These are phyloP conservation scores for Dryomyza anilis DNA, from an alignment of 2,888 invertebrate genomes.

Conservation along the genomic window DNA sequence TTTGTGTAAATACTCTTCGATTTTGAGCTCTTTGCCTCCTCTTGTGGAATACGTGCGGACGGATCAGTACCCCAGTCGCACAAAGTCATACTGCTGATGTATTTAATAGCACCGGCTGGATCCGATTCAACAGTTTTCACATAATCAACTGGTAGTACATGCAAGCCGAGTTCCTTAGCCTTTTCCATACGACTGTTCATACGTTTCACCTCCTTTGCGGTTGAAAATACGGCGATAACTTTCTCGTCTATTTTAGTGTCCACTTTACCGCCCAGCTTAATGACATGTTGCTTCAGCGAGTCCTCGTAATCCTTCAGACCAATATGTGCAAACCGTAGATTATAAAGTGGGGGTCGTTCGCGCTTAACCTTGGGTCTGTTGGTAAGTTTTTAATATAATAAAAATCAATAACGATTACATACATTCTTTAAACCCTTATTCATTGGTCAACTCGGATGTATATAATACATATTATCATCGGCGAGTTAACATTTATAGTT, in stretches of 20 bases:
- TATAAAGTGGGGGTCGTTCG: conserved; percentile 73
- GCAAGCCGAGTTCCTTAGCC: conserved; percentile 72
- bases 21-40: conserved; percentile 67
- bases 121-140: conserved; percentile 71
- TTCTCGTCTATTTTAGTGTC: conserved; percentile 68
- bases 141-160: conserved; percentile 80
- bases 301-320: conserved; percentile 67
- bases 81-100: conserved; percentile 75
- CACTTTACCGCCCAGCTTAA: conserved; percentile 78
- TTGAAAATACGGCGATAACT: conserved; percentile 78
- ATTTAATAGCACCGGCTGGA: conserved; percentile 65
- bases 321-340: conserved; percentile 76
- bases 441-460: no score
- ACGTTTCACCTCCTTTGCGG: conserved; percentile 70
- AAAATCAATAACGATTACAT: not conserved
- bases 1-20: conserved; percentile 68
- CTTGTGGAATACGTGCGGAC: conserved; percentile 56
- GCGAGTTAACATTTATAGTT: no score
- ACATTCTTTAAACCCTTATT: no score
- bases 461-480: no score
- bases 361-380: conserved; percentile 69
- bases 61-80: conserved; percentile 83
- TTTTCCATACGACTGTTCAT: conserved; percentile 70
- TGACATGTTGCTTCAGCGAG: conserved; percentile 71
- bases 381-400: not conserved